Evolutionary conservation across 2,797 vertebrate species (phyloP), one percentile per base, ranked within the genome.

Genomic region (Pyrrhura leucotis): DNA sequence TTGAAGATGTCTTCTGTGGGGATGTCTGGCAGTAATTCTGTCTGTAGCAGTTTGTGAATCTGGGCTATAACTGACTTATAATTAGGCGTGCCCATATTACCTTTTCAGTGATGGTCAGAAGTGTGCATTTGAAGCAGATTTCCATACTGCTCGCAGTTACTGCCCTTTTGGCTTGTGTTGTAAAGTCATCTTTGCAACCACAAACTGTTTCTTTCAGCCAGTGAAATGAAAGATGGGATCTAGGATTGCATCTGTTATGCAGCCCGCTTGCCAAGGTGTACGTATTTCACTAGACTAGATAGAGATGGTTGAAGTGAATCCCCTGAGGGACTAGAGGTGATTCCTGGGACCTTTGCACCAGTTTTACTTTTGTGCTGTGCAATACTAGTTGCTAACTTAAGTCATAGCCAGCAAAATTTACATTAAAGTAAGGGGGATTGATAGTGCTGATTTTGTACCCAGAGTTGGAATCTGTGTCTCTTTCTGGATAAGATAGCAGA

Each of bases 241-340:
- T 51, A 33, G 66, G 35, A 31, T 78, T 2, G 1, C 8, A 39
- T 11, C 25, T 31, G 0, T 29, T 31, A 17, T 11, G 22, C 33
- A 37, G 33, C 39, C 48, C 33, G 21, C 37, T 58, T 87, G 39
- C 39, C 50, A 25, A 35, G 47, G 37, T 25, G 6, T 45, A 7
- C 16, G 61, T 6, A 14, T 65, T 72, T 68, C 23, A 23, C 23
- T 58, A 59, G 31, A 17, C 42, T 42, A 7, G 19, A 42, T 18
- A 61, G 53, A 66, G 29, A 40, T 59, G 54, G 3, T 23, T 23
- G 26, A 82, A 22, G 26, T 62, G n/a, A 88, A 54, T 73, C 8
- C 20, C 56, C 40, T 47, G 39, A 59, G 25, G 42, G 48, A 78
- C 26, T 7, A 69, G 50, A 66, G 86, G 5, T 1, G 4, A 47